These are phyloP conservation scores for Pocillopora grandis DNA, from an alignment of 92 coral and sea anemone species.

Conservation along the genomic window DNA sequence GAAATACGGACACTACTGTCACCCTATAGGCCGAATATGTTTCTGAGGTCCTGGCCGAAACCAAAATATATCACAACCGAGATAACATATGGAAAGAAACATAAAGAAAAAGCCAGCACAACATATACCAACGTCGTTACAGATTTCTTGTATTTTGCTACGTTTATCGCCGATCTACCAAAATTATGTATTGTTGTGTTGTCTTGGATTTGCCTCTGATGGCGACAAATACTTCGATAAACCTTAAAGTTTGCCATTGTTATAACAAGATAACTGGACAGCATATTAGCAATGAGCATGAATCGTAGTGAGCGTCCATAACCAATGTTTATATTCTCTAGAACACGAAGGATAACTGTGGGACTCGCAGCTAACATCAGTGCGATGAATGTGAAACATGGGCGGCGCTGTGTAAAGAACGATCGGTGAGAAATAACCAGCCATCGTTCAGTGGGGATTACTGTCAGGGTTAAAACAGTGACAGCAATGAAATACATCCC, in stretches of 20 bases:
- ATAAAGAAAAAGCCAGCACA: not conserved
- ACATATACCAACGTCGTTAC: not conserved
- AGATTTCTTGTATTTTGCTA: slow-evolving; percentile 12
- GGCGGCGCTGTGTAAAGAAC: too few relatives aligned
- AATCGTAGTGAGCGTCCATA: not conserved
- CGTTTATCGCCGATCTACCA: slow-evolving; percentile 9
- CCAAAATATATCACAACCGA: not conserved
- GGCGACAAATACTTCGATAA: not conserved
- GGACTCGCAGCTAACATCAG: not conserved
- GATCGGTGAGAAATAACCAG: too few relatives aligned
- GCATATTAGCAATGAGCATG: too few relatives aligned
- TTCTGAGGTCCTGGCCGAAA: not conserved
- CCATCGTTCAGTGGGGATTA: not conserved
- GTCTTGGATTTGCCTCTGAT: not conserved
- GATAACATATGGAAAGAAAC: not conserved
- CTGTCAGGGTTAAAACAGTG: not conserved
- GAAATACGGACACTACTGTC: not conserved
- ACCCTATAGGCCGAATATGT: not conserved
- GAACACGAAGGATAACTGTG: not conserved
- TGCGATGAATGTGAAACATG: too few relatives aligned
- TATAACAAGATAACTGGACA: not conserved
- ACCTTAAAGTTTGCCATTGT: slow-evolving; percentile 1
- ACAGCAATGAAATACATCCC: not conserved
- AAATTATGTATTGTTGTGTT: not conserved
- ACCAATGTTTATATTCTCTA: not conserved